These are phyloP conservation scores for Trochalopteron elliotii DNA, from an alignment of 2,113 vertebrate genomes.

Conservation along the genomic window DNA sequence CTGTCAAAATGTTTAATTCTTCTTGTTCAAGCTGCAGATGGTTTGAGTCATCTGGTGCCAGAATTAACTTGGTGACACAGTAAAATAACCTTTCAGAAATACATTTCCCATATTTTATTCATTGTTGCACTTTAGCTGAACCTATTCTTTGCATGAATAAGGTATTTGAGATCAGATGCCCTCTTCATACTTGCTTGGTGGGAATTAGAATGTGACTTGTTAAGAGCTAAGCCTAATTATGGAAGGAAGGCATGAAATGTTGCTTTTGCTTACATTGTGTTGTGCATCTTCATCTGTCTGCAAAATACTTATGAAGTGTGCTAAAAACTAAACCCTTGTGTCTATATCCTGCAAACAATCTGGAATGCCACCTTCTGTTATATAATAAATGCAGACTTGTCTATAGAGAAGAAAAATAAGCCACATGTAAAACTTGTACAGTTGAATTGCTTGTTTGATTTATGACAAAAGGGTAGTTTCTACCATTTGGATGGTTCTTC, in stretches of 20 bases:
- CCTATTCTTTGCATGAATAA: conserved; percentile 71
- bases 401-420: background rate
- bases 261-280: conserved; percentile 46
- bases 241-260: conserved; percentile 43
- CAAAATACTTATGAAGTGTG: conserved; percentile 26
- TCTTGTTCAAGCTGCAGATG: conserved; percentile 70
- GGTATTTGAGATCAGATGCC: conserved; percentile 62
- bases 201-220: conserved; percentile 61
- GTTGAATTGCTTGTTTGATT: background rate
- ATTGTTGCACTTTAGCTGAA: conserved; percentile 72
- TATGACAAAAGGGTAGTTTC: background rate
- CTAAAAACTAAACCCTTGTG: conserved; percentile 53
- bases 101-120: conserved; percentile 72
- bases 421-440: background rate
- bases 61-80: conserved; percentile 72
- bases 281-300: conserved; percentile 42
- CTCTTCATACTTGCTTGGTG: conserved; percentile 52
- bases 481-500: background rate
- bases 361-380: conserved; percentile 53
- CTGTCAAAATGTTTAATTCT: conserved; percentile 73
- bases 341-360: conserved; percentile 49
- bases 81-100: conserved; percentile 73
- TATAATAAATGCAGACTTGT: background rate
- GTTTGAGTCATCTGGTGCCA: conserved; percentile 73
- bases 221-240: conserved; percentile 52